Conservation (phyloP, 2,888 invertebrate genomes). For the Charanyca ferruginea region DNA sequence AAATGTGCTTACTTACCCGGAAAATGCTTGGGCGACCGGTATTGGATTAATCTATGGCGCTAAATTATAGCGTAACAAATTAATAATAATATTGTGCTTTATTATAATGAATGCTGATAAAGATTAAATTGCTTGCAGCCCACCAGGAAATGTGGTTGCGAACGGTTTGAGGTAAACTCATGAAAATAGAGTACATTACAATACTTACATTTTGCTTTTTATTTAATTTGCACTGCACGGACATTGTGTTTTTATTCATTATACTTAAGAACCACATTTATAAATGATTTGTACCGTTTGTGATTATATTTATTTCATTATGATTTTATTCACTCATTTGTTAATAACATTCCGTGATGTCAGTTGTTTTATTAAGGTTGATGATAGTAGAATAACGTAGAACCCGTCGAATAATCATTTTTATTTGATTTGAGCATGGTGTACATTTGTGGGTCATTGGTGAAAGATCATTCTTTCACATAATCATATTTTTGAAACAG, state of each 20-base stretch:
- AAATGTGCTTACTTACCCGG: constrained; percentile 5
- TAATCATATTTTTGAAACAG: constrained; percentile 11
- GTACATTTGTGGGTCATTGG: constrained; percentile 20
- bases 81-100: constrained; percentile 32
- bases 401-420: constrained; percentile 13
- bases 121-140: constrained; percentile 81
- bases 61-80: constrained; percentile 21
- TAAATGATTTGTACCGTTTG: constrained; percentile 25
- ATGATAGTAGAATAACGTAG: constrained; percentile 22
- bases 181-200: constrained; percentile 64
- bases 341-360: constrained; percentile 24
- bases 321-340: constrained; percentile 43
- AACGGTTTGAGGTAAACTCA: constrained; percentile 83
- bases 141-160: constrained; percentile 83
- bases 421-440: constrained; percentile 41
- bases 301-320: constrained; percentile 33
- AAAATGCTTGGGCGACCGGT: constrained; percentile 8
- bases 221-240: constrained; percentile 61
- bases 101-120: constrained; percentile 49
- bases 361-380: constrained; percentile 15
- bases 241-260: constrained; percentile 24
- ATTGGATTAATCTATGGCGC: constrained; percentile 3
- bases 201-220: constrained; percentile 54
- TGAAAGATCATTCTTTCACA: constrained; percentile 26
- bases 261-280: constrained; percentile 15